These are phyloP conservation scores for Stichodactyla helianthus DNA, from an alignment of 64 coral and sea anemone genomes.

Conservation along the genomic window DNA sequence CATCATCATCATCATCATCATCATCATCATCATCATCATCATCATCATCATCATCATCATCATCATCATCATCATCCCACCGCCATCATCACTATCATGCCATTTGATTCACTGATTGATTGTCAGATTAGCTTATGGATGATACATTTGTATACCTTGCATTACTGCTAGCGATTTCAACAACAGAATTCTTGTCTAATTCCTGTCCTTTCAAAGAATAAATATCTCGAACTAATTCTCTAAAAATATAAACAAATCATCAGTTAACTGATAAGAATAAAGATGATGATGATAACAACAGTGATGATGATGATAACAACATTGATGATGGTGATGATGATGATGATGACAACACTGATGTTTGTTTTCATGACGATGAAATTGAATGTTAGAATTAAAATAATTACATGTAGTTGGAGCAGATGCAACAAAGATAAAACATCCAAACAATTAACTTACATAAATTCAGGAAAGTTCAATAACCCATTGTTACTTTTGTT, in stretches of 20 bases:
- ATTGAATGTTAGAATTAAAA: neutral
- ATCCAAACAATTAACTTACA: slow-evolving; percentile 28
- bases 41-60: no score
- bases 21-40: no score
- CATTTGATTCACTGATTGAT: no score
- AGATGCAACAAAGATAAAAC: neutral
- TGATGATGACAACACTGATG: neutral
- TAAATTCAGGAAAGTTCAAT: slow-evolving; percentile 53
- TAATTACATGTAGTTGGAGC: no score
- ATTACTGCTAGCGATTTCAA: slow-evolving; percentile 19
- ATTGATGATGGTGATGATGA: no score
- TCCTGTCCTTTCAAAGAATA: slow-evolving; percentile 11
- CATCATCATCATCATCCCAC: no score
- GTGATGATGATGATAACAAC: no score
- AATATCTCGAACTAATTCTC: slow-evolving; percentile 47
- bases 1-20: no score
- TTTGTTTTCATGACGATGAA: neutral
- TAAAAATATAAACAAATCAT: neutral
- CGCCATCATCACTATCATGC: no score
- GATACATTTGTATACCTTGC: slow-evolving; percentile 18
- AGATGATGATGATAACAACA: no score
- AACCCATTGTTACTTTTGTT: slow-evolving; percentile 24
- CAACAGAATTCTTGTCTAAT: neutral
- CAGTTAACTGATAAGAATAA: neutral
- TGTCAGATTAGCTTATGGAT: neutral